Evolutionary conservation across 2,888 invertebrate genomes (phyloP).

Genomic region (Keiferia lycopersicella): DNA sequence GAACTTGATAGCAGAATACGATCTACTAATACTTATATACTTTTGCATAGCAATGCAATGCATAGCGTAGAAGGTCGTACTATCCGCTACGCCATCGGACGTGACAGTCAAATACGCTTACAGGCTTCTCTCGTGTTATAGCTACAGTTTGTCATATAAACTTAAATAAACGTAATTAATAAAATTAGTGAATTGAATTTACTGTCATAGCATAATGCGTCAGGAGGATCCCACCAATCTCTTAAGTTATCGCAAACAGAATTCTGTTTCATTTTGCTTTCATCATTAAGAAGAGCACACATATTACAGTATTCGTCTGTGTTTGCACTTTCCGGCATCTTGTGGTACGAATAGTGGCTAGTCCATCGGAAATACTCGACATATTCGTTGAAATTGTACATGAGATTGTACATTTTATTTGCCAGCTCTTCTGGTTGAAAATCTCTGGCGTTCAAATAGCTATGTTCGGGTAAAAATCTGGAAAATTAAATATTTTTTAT

Average conservation of each 20-base stretch:
- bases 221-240: neutral
- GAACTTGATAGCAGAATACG: no score
- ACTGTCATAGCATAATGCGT: neutral
- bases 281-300: neutral
- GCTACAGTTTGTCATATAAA: no score
- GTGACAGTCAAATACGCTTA: no score
- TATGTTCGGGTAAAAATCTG: neutral
- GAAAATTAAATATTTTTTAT: neutral
- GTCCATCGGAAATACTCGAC: slow-evolving; percentile 15
- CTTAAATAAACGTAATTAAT: no score
- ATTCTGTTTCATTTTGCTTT: neutral
- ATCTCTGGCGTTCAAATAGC: neutral
- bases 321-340: neutral
- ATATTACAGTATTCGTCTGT: slow-evolving; percentile 16
- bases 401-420: neutral
- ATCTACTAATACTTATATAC: no score
- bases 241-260: slow-evolving; percentile 8
- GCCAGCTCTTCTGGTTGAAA: neutral
- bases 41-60: no score
- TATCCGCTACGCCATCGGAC: no score
- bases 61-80: no score
- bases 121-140: no score
- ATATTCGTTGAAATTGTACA: neutral
- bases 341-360: slow-evolving; percentile 9
- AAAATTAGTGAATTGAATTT: no score